Evolutionary conservation across 2,888 invertebrate genomes (phyloP).

Genomic region (Acanthopleura granulata): DNA sequence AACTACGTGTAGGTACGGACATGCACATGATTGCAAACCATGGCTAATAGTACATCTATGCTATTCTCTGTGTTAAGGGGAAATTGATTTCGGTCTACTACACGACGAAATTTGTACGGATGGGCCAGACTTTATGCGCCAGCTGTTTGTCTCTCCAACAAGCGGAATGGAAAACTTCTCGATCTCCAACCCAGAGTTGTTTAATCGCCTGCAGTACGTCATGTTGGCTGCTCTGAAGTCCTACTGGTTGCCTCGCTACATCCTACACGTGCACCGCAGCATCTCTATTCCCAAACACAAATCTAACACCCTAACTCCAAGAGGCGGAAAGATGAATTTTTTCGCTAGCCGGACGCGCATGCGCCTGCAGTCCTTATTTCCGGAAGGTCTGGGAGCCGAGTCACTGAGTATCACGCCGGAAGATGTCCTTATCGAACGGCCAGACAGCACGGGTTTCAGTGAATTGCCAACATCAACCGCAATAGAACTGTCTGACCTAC

Average conservation of each 20-base stretch:
- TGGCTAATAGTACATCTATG: too few species aligned
- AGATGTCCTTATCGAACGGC: not conserved
- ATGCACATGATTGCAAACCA: too few species aligned
- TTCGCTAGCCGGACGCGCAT: not conserved
- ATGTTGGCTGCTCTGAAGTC: slow-evolving; percentile 35
- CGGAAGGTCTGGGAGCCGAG: not conserved
- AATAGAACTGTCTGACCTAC: slow-evolving; percentile 30
- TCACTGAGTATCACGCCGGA: slow-evolving; percentile 8
- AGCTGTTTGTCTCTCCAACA: not conserved
- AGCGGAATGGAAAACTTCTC: slow-evolving; percentile 20
- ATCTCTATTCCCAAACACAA: slow-evolving; percentile 18
- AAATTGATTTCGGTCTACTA: not conserved
- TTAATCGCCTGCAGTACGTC: slow-evolving; percentile 39
- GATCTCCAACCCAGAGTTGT: slow-evolving; percentile 33
- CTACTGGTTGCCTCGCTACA: slow-evolving; percentile 50
- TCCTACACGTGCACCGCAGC: slow-evolving; percentile 36
- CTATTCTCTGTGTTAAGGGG: not conserved
- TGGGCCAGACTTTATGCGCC: not conserved
- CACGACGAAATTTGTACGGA: not conserved
- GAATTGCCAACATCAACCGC: too few species aligned
- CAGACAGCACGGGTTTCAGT: too few species aligned
- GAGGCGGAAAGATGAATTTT: not conserved
- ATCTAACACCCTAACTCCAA: not conserved
- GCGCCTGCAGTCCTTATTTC: not conserved
- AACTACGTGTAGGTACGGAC: too few species aligned